Base-by-base conservation (phyloP, 2,888 invertebrate species). In the Actias luna region DNA sequence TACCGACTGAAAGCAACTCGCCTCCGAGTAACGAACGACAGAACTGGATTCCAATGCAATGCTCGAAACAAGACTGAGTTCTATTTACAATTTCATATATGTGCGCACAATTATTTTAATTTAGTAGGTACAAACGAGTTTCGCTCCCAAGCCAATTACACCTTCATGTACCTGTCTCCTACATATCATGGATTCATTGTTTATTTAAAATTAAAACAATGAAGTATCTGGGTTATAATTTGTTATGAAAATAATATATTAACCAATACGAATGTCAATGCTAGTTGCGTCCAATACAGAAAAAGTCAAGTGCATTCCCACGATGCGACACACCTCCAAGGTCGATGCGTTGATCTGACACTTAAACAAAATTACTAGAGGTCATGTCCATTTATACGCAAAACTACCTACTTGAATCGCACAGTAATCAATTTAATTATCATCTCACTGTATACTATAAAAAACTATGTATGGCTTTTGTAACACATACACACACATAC, bases 281-380 rank as follows among this genome's bases (percentile, higher is more conserved):
- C 74, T 73, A 78, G 74, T 67, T 64, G 65, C 62, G 66, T 67
- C 70, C 72, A 74, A 75, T 65, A 67, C 67, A 73, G 75, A 78
- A 82, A 76, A 81, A 78, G 76, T 76, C 79, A 82, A 82, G 80
- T 78, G 76, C 76, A 80, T 82, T 86, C 86, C 78, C 83, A 84
- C 82, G 80, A 75, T 71, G 70, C 72, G 74, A 74, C 73, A 73
- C 71, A 67, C 68, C 72, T 69, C 67, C 75, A 83, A 84, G 85
- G 83, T 75, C 79, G 72, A 65, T 69, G 69, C 74, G 77, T 79
- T 78, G 79, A 77, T 79, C 76, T 80, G 76, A 75, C 74, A 70
- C 55, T 59, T 75, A 76, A 75, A 71, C 73, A 68, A 67, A 65
- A 70, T 70, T 68, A 75, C 72, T 74, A 66, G 69, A 76, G 70